phyloP scores from a whole-genome alignment of 1,140 invertebrate genomes.

The Harlomillsia oculata region DNA sequence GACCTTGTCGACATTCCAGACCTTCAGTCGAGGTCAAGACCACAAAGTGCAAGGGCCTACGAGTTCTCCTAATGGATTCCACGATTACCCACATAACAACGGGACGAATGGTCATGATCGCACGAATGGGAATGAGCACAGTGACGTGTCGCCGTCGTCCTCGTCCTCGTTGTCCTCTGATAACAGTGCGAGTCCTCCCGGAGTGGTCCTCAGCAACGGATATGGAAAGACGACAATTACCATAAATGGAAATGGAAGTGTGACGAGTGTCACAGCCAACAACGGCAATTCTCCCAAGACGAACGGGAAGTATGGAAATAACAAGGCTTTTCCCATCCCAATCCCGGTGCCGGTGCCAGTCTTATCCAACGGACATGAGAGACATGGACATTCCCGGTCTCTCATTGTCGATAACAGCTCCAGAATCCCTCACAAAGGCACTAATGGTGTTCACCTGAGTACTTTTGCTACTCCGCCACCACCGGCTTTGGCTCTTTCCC shows the following conservation, averaged over 20 bases:
- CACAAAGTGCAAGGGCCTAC: background rate
- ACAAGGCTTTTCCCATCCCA: slow-evolving; percentile 17
- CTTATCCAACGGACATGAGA: background rate
- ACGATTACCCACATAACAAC: background rate
- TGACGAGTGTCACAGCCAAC: too few species aligned
- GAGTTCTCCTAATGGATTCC: slow-evolving; percentile 1
- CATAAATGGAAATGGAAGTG: slow-evolving; percentile 14
- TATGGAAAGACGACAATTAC: background rate
- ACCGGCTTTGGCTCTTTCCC: background rate
- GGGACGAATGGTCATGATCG: background rate
- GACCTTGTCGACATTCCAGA: slow-evolving; percentile 40
- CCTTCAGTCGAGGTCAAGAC: slow-evolving; percentile 37
- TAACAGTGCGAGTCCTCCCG: slow-evolving; percentile 5
- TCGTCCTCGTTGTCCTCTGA: background rate
- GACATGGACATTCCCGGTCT: slow-evolving; percentile 1
- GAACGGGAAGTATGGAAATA: background rate
- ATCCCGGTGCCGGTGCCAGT: slow-evolving; percentile 3
- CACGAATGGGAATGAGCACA: slow-evolving; percentile 8
- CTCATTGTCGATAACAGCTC: slow-evolving; percentile 1
- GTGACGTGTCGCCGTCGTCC: slow-evolving; percentile 3
- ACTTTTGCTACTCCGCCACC: background rate
- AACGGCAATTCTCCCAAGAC: slow-evolving; percentile 3
- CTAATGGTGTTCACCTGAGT: background rate
- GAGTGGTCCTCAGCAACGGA: slow-evolving; percentile 1
- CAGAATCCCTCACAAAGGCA: background rate